Evolutionary conservation across 2,113 vertebrate genomes (phyloP).

Genomic region (Tapirus terrestris): DNA sequence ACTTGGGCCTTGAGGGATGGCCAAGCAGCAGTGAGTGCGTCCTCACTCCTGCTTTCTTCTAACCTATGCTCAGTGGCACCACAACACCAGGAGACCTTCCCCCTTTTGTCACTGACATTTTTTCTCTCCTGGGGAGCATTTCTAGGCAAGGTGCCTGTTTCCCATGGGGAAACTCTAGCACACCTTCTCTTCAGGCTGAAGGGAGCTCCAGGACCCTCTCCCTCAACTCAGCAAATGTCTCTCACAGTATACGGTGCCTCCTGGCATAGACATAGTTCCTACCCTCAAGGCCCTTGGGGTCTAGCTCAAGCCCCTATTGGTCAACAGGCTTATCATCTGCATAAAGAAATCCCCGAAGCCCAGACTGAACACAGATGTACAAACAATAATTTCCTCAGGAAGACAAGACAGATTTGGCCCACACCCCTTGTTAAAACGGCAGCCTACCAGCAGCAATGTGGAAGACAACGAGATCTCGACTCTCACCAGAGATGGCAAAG

Average conservation of each 20-base stretch:
- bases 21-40: accelerated
- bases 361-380: background rate
- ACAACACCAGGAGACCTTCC: accelerated
- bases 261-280: background rate
- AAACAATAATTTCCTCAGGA: background rate
- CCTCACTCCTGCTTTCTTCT: background rate
- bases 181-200: background rate
- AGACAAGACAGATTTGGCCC: background rate
- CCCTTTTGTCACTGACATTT: background rate
- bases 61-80: accelerated
- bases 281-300: background rate
- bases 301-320: background rate
- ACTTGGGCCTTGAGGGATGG: background rate
- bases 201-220: background rate
- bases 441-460: background rate
- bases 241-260: accelerated
- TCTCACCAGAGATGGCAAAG: background rate
- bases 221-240: background rate
- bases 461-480: background rate
- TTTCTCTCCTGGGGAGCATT: background rate
- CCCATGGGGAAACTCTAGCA: background rate
- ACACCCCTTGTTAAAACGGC: background rate
- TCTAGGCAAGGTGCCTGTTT: background rate
- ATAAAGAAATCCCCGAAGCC: background rate
- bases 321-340: background rate